Base-by-base conservation (phyloP, 1,140 invertebrate species). In the Euwallacea fornicatus region DNA sequence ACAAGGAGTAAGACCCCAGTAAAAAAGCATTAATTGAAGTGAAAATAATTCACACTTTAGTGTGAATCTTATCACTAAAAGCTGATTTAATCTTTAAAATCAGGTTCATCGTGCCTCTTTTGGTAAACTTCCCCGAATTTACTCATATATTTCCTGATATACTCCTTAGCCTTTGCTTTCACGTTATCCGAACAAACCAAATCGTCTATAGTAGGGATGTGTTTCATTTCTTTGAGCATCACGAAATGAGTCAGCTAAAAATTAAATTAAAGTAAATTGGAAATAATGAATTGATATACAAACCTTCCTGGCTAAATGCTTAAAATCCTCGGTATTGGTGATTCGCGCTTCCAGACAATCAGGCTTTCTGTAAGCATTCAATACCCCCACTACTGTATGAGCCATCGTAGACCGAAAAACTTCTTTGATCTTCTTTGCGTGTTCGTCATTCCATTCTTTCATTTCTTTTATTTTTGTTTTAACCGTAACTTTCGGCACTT, bases 261-360 rank as follows among this genome's bases (percentile, higher is more conserved):
- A 33, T 2, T 33, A 2, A 33, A 33, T 33, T 33, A 33, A 33
- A 33, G 21, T 33, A 33, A 33, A 33, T 33, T 33, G 21, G 4
- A 33, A 98, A 85, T 56, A 88, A 86, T 78, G 74, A 72, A 66
- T 9, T 21, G 59, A 42, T 61, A 16, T 3, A 58, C 59, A 4
- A 83, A 98, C 96, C 88, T 98, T 97, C 83, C 95, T 89, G 0
- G 96, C 96, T 21, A 99, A 84, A 83, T 97, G 94, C 81, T 98
- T 98, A 82, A 98, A 98, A 82, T 98, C 96, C 58, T 96, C 93
- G 0, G 91, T 96, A 78, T 87, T 92, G 0, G 88, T 90, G 74
- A 99, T 98, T 74, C 91, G 84, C 0, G 94, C 96, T 70, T 89
- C 83, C 75, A 90, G 90, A 78, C 96, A 97, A 77, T 93, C 91